phyloP scores from a whole-genome alignment of 2,888 invertebrate species.

The Steromphala cineraria region DNA sequence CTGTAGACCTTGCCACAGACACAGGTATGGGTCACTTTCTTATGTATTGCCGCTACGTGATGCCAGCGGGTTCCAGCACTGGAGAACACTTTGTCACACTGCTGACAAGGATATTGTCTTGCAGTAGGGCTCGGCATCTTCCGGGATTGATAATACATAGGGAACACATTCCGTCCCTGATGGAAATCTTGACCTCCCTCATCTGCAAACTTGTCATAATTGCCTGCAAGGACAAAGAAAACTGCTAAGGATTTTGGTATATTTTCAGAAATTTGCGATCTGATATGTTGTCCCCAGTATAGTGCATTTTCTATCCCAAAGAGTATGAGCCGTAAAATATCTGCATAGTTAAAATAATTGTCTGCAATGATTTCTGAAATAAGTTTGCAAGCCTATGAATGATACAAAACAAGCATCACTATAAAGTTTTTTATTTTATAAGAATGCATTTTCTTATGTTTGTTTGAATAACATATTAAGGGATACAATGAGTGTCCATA shows the following conservation, averaged over 20 bases:
- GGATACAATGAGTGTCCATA: too few species aligned
- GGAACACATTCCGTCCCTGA: background rate
- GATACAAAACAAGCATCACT: too few species aligned
- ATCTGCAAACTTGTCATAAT: background rate
- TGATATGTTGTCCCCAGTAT: too few species aligned
- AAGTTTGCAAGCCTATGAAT: too few species aligned
- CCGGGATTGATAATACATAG: background rate
- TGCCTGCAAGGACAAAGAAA: conserved; percentile 15
- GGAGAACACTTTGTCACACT: background rate
- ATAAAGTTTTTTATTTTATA: too few species aligned
- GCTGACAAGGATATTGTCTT: background rate
- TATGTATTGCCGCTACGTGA: background rate
- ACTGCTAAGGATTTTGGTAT: background rate
- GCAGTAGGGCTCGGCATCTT: background rate
- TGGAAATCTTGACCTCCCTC: background rate
- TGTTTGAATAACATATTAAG: too few species aligned
- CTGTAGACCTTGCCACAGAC: conserved; percentile 9
- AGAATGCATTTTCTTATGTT: too few species aligned
- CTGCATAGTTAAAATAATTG: too few species aligned
- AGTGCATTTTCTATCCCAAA: too few species aligned
- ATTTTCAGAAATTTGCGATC: too few species aligned
- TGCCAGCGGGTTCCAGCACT: background rate
- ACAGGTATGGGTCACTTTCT: conserved; percentile 7
- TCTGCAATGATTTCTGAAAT: too few species aligned
- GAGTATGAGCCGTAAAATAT: too few species aligned